A percentile compares a stretch with the other conserved stretches of the same genome.
phyloP scores from a whole-genome alignment of 2,113 vertebrate genomes.

The Cyprinus carpio region DNA sequence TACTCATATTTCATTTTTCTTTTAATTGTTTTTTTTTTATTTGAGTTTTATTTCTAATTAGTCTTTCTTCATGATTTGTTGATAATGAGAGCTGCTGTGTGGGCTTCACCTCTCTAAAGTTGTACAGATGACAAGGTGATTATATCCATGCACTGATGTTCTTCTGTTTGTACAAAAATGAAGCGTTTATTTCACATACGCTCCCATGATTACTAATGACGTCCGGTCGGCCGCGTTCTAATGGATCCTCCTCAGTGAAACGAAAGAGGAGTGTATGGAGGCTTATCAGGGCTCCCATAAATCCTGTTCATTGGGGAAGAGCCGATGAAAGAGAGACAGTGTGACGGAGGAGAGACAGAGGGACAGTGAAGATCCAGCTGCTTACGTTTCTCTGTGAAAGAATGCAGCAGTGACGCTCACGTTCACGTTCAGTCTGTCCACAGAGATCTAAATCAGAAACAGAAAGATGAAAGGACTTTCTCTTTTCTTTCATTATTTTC shows the following conservation, averaged over 20 bases:
- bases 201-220: neutral
- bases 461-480: neutral
- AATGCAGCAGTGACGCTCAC: neutral
- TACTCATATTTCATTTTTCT: neutral
- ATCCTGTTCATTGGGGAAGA: conserved; percentile 19
- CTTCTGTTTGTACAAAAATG: neutral
- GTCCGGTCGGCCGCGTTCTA: neutral
- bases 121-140: too few relatives aligned
- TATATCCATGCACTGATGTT: neutral
- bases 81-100: too few relatives aligned
- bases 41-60: neutral
- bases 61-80: too few relatives aligned
- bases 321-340: neutral
- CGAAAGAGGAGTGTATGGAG: neutral
- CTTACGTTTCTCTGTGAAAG: neutral
- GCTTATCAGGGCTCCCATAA: neutral
- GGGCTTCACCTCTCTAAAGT: too few relatives aligned
- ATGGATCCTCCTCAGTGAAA: neutral
- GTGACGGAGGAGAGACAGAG: neutral
- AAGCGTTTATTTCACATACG: neutral
- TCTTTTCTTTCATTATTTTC: neutral
- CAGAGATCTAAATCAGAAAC: neutral
- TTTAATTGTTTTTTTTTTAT: neutral
- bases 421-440: neutral
- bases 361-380: neutral